These are phyloP conservation scores for Platycheirus rosarum DNA, from an alignment of 2,888 invertebrate species.

Conservation along the genomic window DNA sequence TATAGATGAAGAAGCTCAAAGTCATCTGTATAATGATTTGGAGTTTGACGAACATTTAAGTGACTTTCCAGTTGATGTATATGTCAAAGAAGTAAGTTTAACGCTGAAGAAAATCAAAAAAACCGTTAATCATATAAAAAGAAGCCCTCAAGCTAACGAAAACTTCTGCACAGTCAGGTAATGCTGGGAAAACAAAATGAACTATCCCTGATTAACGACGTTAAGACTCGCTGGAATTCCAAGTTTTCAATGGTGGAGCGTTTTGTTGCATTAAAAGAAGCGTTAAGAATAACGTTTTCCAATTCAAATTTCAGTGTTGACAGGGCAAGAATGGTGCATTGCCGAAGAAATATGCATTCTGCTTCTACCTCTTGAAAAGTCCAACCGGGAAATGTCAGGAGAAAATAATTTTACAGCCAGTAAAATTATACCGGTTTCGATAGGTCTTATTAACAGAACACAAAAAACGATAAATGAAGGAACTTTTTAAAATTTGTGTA, in stretches of 20 bases:
- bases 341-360: too few relatives aligned
- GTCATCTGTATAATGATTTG: neutral
- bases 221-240: conserved; percentile 23
- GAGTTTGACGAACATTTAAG: neutral
- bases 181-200: conserved; percentile 24
- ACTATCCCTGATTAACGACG: conserved; percentile 15
- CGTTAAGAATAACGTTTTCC: conserved; percentile 22
- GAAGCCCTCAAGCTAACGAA: conserved; percentile 12
- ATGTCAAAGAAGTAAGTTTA: neutral
- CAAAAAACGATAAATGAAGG: neutral
- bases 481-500: too few relatives aligned
- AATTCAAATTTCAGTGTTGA: too few relatives aligned
- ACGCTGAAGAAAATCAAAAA: conserved; percentile 9
- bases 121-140: conserved; percentile 10
- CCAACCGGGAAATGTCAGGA: conserved; percentile 5
- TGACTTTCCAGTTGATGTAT: neutral
- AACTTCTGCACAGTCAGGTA: conserved; percentile 25
- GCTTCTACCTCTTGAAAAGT: neutral
- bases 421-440: conserved; percentile 9
- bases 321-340: too few relatives aligned
- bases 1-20: conserved; percentile 1
- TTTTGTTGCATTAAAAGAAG: conserved; percentile 18
- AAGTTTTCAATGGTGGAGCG: conserved; percentile 18
- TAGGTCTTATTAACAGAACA: neutral
- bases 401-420: neutral